These are phyloP conservation scores for Bufotes viridis DNA, from an alignment of 2,797 vertebrate species.

Conservation along the genomic window DNA sequence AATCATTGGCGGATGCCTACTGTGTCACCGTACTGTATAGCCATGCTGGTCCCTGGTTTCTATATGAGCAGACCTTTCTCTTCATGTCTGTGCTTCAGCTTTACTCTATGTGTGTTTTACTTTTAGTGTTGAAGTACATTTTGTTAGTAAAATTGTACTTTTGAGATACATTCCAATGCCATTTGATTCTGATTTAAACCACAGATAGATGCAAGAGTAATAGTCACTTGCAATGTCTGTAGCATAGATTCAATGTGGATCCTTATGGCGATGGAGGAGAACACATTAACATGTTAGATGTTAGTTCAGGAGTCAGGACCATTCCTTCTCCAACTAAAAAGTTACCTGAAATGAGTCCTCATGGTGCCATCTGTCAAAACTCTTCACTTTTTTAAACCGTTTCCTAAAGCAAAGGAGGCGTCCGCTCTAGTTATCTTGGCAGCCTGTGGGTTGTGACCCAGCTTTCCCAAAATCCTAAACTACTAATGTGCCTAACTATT, in stretches of 20 bases:
- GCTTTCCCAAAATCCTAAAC: not conserved
- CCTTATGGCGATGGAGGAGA: not conserved
- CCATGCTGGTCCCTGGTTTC: not conserved
- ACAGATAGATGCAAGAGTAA: not conserved
- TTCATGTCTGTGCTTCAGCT: not conserved
- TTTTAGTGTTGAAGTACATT: not conserved
- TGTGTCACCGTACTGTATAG: not conserved
- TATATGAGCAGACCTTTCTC: not conserved
- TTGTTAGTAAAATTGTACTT: not conserved
- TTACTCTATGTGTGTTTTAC: not conserved
- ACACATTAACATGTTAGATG: not conserved
- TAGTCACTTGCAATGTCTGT: not conserved
- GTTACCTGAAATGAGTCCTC: not conserved
- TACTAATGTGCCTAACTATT: not conserved
- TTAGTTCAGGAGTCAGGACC: not conserved
- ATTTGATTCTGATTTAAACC: not conserved
- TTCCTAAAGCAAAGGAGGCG: not conserved
- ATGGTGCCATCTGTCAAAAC: not conserved
- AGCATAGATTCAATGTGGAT: not conserved
- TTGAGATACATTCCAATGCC: not conserved
- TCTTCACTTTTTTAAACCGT: not conserved
- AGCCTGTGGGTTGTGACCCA: not conserved
- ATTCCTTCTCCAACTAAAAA: not conserved
- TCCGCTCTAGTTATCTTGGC: not conserved
- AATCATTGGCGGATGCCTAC: not conserved